phyloP scores from a whole-genome alignment of 2,797 vertebrate species.

The Smutsia temminckii region DNA sequence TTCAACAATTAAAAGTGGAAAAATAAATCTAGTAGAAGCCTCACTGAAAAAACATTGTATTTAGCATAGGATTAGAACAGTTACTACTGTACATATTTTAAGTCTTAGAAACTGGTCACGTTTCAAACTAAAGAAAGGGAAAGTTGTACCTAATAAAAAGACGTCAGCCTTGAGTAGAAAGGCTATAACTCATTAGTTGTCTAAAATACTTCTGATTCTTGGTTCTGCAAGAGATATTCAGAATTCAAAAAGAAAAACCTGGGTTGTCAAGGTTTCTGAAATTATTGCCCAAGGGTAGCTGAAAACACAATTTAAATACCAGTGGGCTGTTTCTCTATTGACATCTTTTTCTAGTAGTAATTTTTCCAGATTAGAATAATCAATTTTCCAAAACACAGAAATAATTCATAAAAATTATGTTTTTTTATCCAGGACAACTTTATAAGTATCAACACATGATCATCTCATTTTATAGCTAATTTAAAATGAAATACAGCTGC shows the following conservation, averaged over 20 bases:
- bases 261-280: constrained; percentile 33
- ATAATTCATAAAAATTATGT: background rate
- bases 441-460: background rate
- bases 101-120: background rate
- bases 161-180: constrained; percentile 17
- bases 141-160: constrained; percentile 15
- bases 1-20: background rate
- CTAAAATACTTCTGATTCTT: constrained; percentile 36
- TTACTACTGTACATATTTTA: background rate
- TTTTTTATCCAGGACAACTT: background rate
- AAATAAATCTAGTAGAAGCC: background rate
- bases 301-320: constrained; percentile 42
- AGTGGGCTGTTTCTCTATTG: constrained; percentile 38
- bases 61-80: background rate
- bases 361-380: constrained; percentile 34
- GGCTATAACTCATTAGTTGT: background rate
- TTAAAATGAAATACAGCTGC: constrained; percentile 22
- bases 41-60: background rate
- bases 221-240: background rate
- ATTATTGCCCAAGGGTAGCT: background rate
- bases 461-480: background rate
- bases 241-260: background rate
- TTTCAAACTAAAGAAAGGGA: background rate
- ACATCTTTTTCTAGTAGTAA: constrained; percentile 22
- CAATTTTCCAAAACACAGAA: constrained; percentile 43